Base-by-base conservation (phyloP, 2,113 vertebrate genomes). In the Gobiocypris rarus region DNA sequence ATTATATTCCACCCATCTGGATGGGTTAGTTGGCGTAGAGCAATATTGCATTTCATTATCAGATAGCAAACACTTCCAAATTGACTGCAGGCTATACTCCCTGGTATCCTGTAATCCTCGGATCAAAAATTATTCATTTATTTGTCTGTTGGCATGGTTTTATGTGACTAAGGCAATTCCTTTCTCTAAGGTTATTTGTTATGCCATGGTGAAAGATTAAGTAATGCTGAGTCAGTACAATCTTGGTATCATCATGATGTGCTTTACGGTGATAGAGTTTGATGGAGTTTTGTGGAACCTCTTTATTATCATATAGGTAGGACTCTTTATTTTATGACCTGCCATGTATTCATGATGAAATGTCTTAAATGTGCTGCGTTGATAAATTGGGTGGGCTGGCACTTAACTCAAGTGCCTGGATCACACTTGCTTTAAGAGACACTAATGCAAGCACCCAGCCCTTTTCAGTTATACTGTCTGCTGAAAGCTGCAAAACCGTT, bases 371-470 rank as follows among this genome's bases (percentile, higher is more conserved):
- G 58, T 63, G 58, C 24, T 50, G 17, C 11, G 17, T 80, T 56
- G 86, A 69, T 77, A 45, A 45, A 77, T 70, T 54, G 31, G 19
- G 45, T 56, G 77, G 71, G 22, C 80, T 82, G 22, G 14, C 50
- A 19, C 52, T 48, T 63, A 7, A 75, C 75, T 75, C 28, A 28
- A 43, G 14, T 9, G 69, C 11, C 48, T 75, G 26, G 63, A 75
- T 76, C 63, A 84, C 61, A 81, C 50, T 19, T 73, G 26, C 59
- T 69, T 75, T 83, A 75, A 84, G 56, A 83, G 52, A 74, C 77
- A 75, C 70, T 84, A 84, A 65, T 86, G 82, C 45, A 83, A 28
- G 67, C 50, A 50, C 7, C 28, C 11, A 43, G 24, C 9, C 5
- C 17, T 52, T 52, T 75, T 65, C 76, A 79, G 38, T 79, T 48